Conservation (phyloP, 2,888 invertebrate genomes). For the Luffia ferchaultella region DNA sequence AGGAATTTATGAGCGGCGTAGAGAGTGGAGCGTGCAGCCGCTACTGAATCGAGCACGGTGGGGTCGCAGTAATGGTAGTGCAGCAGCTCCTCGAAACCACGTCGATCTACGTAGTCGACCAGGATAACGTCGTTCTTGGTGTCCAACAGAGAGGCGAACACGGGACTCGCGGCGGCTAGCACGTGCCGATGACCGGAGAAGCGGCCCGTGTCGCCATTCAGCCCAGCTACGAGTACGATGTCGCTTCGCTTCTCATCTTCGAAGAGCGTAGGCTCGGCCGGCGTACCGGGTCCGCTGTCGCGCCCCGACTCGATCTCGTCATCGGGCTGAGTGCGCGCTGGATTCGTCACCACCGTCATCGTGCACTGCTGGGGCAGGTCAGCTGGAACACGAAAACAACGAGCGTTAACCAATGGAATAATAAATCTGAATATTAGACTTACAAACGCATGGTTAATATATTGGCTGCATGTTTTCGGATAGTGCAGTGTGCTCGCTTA, state of each 20-base stretch:
- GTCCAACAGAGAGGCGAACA: conserved; percentile 67
- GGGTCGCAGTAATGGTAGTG: conserved; percentile 72
- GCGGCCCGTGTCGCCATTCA: conserved; percentile 70
- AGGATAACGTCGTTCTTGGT: conserved; percentile 49
- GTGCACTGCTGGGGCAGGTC: conserved; percentile 17
- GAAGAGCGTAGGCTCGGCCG: conserved; percentile 42
- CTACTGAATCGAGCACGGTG: conserved; percentile 67
- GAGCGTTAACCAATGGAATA: not conserved
- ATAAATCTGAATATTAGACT: too few relatives aligned
- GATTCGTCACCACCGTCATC: conserved; percentile 60
- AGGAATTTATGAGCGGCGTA: conserved; percentile 79
- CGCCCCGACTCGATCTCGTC: conserved; percentile 30
- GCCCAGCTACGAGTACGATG: conserved; percentile 70
- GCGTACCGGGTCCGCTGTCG: conserved; percentile 21
- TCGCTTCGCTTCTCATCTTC: conserved; percentile 66
- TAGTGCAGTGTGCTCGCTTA: too few relatives aligned
- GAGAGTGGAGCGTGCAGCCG: conserved; percentile 73
- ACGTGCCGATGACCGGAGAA: conserved; percentile 73
- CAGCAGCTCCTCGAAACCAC: conserved; percentile 73
- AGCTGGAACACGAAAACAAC: not conserved
- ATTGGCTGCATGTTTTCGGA: too few relatives aligned
- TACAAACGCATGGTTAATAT: too few relatives aligned
- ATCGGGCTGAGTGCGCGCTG: conserved; percentile 36
- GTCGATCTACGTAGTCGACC: conserved; percentile 69
- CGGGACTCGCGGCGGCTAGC: conserved; percentile 69